Base-by-base conservation (phyloP, 2,113 vertebrate species). In the Nerophis lumbriciformis region DNA sequence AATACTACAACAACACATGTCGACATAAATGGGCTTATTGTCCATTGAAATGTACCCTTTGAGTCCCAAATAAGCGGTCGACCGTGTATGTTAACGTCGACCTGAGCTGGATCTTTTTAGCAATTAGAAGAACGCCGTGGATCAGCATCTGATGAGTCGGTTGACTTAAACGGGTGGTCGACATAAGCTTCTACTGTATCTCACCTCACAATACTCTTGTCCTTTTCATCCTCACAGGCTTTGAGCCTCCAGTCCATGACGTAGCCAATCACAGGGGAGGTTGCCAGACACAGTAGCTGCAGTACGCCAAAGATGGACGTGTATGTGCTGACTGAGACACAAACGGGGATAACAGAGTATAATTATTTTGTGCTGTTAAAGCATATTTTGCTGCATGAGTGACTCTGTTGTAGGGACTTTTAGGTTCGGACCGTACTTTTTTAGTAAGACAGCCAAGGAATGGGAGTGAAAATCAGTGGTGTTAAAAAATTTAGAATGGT, bases 231-330 rank as follows among this genome's bases (percentile, higher is more conserved):
- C 58, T 96, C 94, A 0, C 96, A 98, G 5, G 97, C 94, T 75
- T 95, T 98, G 63, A 99, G 88, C 52, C 58, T 90, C 96, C 95
- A 99, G 78, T 98, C 97, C 97, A 99, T 99, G 81, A 99, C 92
- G 76, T 91, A 96, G 45, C 97, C 97, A 0, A 99, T 99, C 66
- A 98, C 92, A 0, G 97, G 96, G 0, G 97, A 95, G 0, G 97
- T 99, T 78, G 97, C 63, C 77, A 99, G 89, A 81, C 97, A 99
- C 59, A 99, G 85, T 28, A 99, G 92, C 80, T 99, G 97, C 42
- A 99, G 85, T 5, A 93, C 94, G 4, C 96, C 97, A 2, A 99
- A 99, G 84, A 99, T 96, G 79, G 95, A 97, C 9, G 95, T 93
- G 78, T 98, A 99, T 14, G 94, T 91, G 53, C 93, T 92, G 65